A percentile compares a stretch with the other conserved stretches of the same genome.
These are phyloP conservation scores for Dynastes hyllus DNA, from an alignment of 2,888 invertebrate species.

Conservation along the genomic window DNA sequence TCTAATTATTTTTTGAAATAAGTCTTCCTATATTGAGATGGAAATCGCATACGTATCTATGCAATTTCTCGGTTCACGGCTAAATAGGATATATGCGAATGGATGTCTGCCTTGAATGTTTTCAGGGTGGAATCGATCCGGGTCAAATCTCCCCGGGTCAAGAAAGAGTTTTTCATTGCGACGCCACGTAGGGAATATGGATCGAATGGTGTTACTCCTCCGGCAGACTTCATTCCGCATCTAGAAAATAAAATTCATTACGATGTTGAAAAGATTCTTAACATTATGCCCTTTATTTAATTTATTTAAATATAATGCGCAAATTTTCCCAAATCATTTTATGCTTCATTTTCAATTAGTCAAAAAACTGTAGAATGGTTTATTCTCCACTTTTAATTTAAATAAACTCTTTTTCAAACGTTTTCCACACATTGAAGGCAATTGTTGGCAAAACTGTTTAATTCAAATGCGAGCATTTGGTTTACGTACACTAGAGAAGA, in stretches of 20 bases:
- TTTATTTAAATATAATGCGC: no score
- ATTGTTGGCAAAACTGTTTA: no score
- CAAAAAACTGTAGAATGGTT: no score
- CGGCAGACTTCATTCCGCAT: slow-evolving; percentile 45
- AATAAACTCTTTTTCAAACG: no score
- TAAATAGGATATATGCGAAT: slow-evolving; percentile 53
- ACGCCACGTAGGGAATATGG: slow-evolving; percentile 45
- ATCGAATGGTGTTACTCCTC: slow-evolving; percentile 45
- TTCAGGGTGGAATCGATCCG: slow-evolving; percentile 68
- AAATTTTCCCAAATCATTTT: no score
- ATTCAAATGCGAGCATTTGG: no score
- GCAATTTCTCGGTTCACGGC: slow-evolving; percentile 51
- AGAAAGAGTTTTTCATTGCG: slow-evolving; percentile 59
- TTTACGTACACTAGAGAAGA: no score
- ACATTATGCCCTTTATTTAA: no score
- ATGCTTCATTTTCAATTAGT: no score
- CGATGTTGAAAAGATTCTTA: no score
- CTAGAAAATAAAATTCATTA: slow-evolving; percentile 25
- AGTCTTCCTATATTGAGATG: neutral
- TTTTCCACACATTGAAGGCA: no score
- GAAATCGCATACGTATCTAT: slow-evolving; percentile 42
- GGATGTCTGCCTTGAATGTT: slow-evolving; percentile 58
- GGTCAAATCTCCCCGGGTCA: slow-evolving; percentile 63
- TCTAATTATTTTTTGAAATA: neutral
- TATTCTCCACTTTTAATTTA: no score